Evolutionary conservation across 2,113 vertebrate species (phyloP).

Genomic region (Eulacestoma nigropectus): DNA sequence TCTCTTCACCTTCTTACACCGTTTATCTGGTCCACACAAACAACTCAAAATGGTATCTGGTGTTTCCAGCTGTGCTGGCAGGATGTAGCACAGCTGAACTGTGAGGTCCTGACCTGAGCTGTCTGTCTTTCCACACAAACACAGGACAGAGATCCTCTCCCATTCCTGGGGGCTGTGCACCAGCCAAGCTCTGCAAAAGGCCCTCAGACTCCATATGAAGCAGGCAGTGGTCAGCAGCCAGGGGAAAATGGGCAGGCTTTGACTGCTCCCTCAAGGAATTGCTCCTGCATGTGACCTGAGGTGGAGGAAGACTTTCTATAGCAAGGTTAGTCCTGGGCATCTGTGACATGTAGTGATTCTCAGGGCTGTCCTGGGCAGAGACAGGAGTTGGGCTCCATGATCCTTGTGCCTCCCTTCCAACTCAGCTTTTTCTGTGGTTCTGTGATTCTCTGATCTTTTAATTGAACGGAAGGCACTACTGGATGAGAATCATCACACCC

Average conservation of each 20-base stretch:
- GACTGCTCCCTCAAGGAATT: neutral
- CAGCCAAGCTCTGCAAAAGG: neutral
- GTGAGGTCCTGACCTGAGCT: neutral
- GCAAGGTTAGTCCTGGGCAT: neutral
- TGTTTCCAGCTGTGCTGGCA: neutral
- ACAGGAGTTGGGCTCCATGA: neutral
- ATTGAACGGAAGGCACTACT: neutral
- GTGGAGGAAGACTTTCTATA: neutral
- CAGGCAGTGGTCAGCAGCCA: rapidly evolving
- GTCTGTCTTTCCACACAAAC: neutral
- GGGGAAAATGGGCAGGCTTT: neutral
- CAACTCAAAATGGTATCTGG: neutral
- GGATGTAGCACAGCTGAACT: neutral
- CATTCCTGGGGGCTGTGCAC: neutral
- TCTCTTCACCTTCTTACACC: neutral
- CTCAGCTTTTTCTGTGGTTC: neutral
- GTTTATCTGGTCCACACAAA: rapidly evolving
- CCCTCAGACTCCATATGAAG: neutral
- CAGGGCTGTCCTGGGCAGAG: neutral
- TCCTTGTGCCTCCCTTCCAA: neutral
- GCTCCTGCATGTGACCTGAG: neutral
- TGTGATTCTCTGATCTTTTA: neutral
- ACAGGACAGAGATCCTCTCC: neutral
- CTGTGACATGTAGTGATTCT: neutral
- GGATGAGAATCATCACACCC: neutral